A percentile compares a stretch with the other conserved stretches of the same genome.
Conservation (phyloP, 2,888 invertebrate genomes). For the Volucella inflata region DNA sequence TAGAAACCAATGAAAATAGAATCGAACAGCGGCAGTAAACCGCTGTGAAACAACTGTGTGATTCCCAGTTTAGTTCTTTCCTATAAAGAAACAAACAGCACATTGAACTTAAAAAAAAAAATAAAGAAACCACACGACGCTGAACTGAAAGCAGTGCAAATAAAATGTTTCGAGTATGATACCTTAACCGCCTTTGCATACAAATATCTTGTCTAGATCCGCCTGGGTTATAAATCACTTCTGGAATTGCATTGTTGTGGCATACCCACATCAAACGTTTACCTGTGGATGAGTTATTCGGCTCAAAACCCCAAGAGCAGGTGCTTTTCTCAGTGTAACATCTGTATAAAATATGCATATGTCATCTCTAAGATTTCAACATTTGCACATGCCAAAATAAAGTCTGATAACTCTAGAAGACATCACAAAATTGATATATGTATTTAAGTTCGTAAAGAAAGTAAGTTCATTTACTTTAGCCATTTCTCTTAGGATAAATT, state of each 20-base stretch:
- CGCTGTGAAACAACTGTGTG: too few species aligned
- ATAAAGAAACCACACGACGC: too few species aligned
- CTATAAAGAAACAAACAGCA: too few species aligned
- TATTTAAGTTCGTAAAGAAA: background rate
- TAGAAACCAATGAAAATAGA: too few species aligned
- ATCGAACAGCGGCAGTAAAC: too few species aligned
- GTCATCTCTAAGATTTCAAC: background rate
- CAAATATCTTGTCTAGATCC: slow-evolving; percentile 26
- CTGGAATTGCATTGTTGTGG: slow-evolving; percentile 47
- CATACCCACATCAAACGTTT: background rate
- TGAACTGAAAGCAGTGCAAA: background rate
- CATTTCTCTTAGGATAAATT: too few species aligned
- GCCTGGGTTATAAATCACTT: slow-evolving; percentile 31
- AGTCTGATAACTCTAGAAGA: slow-evolving; percentile 14
- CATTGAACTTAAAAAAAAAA: too few species aligned
- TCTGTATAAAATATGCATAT: background rate
- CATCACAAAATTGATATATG: background rate
- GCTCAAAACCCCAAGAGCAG: slow-evolving; percentile 31
- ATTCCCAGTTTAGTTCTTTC: too few species aligned
- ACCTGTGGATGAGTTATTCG: background rate
- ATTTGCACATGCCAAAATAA: slow-evolving; percentile 32
- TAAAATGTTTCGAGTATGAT: too few species aligned
- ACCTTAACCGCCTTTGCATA: slow-evolving; percentile 1
- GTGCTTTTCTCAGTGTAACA: slow-evolving; percentile 41
- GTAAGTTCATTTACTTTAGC: too few species aligned